Percentiles rank a stretch among this genome's conserved stretches.
Evolutionary conservation across 1,140 invertebrate species (phyloP).

Genomic region (Triops longicaudatus): DNA sequence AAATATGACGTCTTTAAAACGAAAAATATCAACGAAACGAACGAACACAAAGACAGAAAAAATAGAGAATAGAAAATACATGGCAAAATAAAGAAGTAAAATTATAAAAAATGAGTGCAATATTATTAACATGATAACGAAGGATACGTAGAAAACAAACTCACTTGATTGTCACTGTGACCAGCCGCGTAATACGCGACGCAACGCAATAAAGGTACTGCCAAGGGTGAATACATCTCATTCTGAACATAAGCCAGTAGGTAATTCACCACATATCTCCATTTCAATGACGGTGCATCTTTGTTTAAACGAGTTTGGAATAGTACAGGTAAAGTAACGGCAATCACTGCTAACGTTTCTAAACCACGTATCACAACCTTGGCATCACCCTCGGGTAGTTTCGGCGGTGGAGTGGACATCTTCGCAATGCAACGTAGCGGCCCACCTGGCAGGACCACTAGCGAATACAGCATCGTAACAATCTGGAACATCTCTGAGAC

Average conservation of each 20-base stretch:
- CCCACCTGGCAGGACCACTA: neutral
- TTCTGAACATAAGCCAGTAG: slow-evolving; percentile 69
- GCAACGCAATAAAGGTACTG: slow-evolving; percentile 59
- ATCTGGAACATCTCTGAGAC: neutral
- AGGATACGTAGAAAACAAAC: too few species aligned
- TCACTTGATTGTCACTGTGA: slow-evolving; percentile 73
- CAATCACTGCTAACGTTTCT: neutral
- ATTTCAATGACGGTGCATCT: slow-evolving; percentile 75
- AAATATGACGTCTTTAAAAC: neutral
- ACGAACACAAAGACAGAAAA: too few species aligned
- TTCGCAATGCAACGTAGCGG: neutral
- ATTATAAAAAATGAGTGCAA: neutral
- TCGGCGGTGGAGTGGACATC: neutral
- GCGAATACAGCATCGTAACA: neutral
- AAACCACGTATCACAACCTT: slow-evolving; percentile 3
- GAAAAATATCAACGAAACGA: neutral
- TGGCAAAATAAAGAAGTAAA: neutral
- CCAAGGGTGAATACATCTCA: slow-evolving; percentile 35
- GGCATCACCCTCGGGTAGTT: neutral
- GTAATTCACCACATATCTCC: slow-evolving; percentile 77
- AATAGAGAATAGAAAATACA: neutral
- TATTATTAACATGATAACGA: neutral
- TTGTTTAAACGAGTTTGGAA: slow-evolving; percentile 69
- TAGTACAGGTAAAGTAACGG: slow-evolving; percentile 29
- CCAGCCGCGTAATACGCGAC: slow-evolving; percentile 73